These are phyloP conservation scores for Anoplolepis gracilipes DNA, from an alignment of 1,140 invertebrate species.

Conservation along the genomic window DNA sequence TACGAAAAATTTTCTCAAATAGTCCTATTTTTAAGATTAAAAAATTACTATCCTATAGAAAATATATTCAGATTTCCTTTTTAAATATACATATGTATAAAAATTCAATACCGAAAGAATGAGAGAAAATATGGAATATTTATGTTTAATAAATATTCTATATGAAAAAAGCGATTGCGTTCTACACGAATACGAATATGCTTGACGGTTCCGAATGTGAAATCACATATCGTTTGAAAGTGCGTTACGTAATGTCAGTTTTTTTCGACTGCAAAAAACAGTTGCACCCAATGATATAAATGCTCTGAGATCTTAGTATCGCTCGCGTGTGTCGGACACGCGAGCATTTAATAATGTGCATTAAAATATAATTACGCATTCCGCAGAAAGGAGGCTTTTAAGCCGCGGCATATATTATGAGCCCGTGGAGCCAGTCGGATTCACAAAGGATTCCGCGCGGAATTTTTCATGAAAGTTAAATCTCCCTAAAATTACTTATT, in stretches of 20 bases:
- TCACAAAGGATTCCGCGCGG: constrained; percentile 62
- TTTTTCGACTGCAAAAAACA: constrained; percentile 3
- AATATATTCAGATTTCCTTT: not conserved
- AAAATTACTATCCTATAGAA: not conserved
- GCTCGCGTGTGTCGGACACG: constrained; percentile 5
- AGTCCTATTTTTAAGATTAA: not conserved
- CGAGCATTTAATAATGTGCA: constrained; percentile 69
- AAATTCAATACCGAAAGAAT: not conserved
- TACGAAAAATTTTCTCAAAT: not conserved
- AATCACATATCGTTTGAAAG: not conserved
- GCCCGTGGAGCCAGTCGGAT: constrained; percentile 29
- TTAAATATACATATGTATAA: not conserved
- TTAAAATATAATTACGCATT: constrained; percentile 74
- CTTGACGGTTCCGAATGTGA: not conserved
- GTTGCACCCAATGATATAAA: constrained; percentile 8
- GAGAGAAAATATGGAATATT: not conserved
- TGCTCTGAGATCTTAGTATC: not conserved
- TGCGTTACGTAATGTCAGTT: constrained; percentile 29
- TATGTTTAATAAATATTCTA: not conserved
- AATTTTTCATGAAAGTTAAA: constrained; percentile 74
- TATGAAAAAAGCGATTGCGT: not conserved
- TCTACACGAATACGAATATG: not conserved
- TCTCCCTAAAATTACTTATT: constrained; percentile 69
- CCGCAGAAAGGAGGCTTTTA: constrained; percentile 66
- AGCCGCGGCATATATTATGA: constrained; percentile 63